Percentiles rank a stretch among this genome's conserved stretches.
These are phyloP conservation scores for Chrysolina americana DNA, from an alignment of 2,888 invertebrate species.

Conservation along the genomic window DNA sequence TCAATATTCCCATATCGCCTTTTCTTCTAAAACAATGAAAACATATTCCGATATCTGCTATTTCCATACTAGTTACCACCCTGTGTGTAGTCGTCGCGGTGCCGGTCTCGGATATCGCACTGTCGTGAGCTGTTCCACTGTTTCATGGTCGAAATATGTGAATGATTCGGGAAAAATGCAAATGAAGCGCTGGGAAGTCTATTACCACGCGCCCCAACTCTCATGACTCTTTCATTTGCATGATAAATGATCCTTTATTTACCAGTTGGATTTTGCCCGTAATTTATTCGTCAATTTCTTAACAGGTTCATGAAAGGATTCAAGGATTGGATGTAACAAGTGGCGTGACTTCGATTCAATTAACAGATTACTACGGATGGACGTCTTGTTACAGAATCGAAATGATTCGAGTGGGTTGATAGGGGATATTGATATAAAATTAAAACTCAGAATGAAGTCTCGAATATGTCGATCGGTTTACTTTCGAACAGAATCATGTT, in stretches of 20 bases:
- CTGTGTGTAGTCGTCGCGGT: conserved; percentile 30
- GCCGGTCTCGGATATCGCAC: conserved; percentile 49
- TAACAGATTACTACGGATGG: not conserved
- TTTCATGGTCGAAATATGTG: conserved; percentile 49
- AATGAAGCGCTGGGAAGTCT: conserved; percentile 52
- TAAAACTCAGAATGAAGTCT: no score
- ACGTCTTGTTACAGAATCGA: no score
- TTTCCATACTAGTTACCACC: not conserved
- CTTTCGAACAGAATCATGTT: no score
- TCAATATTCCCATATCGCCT: no score
- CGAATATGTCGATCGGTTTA: no score
- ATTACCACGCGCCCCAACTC: conserved; percentile 52
- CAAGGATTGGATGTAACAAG: not conserved
- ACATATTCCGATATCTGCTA: no score
- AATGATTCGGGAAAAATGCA: conserved; percentile 57
- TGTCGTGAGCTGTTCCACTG: conserved; percentile 45
- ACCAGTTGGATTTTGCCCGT: conserved; percentile 34
- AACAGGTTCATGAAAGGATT: conserved; percentile 20
- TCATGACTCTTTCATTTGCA: conserved; percentile 57
- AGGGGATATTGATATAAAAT: no score
- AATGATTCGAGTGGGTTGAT: no score
- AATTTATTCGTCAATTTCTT: conserved; percentile 31
- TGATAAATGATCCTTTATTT: conserved; percentile 56
- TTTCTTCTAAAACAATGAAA: no score
- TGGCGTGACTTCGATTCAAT: not conserved